Evolutionary conservation across 2,113 vertebrate species (phyloP).

Genomic region (Manacus vitellinus): DNA sequence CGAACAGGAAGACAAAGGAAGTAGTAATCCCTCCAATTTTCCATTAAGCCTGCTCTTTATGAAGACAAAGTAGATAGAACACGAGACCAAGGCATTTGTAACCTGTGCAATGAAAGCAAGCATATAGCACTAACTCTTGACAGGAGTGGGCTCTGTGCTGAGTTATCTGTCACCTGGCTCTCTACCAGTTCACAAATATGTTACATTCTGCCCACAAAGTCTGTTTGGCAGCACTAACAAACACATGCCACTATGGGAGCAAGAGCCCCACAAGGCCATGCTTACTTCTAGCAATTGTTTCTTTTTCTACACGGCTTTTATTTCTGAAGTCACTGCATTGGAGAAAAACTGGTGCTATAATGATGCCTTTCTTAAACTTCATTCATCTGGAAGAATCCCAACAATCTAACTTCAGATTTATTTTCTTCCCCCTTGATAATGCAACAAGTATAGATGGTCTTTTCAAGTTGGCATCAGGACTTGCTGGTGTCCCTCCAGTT

Average conservation of each 20-base stretch:
- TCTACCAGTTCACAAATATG: neutral
- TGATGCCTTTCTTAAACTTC: neutral
- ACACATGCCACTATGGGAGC: neutral
- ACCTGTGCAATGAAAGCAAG: neutral
- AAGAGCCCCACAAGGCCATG: neutral
- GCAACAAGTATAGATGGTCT: neutral
- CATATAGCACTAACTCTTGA: neutral
- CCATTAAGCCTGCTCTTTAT: neutral
- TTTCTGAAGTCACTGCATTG: neutral
- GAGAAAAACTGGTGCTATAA: neutral
- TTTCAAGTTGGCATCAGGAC: neutral
- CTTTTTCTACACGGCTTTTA: neutral
- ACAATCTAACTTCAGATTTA: neutral
- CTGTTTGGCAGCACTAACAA: neutral
- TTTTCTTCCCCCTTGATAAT: neutral
- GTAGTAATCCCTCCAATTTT: neutral
- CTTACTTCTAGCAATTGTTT: neutral
- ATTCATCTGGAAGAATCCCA: neutral
- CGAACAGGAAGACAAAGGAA: neutral
- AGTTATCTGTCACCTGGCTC: neutral
- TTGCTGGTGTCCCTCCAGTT: neutral
- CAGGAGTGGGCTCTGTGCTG: neutral
- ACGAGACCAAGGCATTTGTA: neutral
- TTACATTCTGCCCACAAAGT: neutral
- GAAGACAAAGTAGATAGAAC: neutral